Evolutionary conservation across 2,797 vertebrate species (phyloP).

Genomic region (Scolopax bukidnonensis): DNA sequence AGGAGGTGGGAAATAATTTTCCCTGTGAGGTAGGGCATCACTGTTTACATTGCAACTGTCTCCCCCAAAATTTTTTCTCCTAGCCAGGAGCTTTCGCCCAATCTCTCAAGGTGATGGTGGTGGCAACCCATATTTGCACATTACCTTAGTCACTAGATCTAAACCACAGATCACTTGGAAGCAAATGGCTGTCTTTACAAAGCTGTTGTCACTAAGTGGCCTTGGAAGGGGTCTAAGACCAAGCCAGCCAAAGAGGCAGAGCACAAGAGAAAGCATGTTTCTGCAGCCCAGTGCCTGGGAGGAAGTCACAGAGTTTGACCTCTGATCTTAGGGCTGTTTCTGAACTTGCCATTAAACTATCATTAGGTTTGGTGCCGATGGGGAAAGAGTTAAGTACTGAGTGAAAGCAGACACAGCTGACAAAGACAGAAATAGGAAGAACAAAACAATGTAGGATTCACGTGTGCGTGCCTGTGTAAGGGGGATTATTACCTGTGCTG

Average conservation of each 20-base stretch:
- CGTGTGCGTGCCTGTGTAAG: fast-evolving
- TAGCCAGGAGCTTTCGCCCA: neutral
- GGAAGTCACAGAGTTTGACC: neutral
- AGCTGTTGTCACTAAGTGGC: neutral
- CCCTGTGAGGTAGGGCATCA: neutral
- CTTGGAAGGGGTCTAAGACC: neutral
- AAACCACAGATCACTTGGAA: neutral
- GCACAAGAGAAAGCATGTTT: neutral
- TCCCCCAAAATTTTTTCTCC: neutral
- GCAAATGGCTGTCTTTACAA: neutral
- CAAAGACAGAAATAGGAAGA: conserved; percentile 19
- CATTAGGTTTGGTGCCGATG: neutral
- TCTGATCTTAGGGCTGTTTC: neutral
- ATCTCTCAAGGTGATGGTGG: neutral
- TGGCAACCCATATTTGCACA: neutral
- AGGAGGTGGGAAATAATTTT: neutral
- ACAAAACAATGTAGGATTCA: neutral
- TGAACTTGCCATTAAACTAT: neutral
- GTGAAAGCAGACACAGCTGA: conserved; percentile 33
- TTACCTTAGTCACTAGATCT: neutral
- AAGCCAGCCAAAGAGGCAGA: neutral
- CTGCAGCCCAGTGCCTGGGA: neutral
- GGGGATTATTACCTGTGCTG: neutral
- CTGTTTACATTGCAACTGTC: neutral
- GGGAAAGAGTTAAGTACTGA: conserved; percentile 40